Evolutionary conservation across 2,113 vertebrate genomes (phyloP).

Genomic region (Amblyopsis rosae): DNA sequence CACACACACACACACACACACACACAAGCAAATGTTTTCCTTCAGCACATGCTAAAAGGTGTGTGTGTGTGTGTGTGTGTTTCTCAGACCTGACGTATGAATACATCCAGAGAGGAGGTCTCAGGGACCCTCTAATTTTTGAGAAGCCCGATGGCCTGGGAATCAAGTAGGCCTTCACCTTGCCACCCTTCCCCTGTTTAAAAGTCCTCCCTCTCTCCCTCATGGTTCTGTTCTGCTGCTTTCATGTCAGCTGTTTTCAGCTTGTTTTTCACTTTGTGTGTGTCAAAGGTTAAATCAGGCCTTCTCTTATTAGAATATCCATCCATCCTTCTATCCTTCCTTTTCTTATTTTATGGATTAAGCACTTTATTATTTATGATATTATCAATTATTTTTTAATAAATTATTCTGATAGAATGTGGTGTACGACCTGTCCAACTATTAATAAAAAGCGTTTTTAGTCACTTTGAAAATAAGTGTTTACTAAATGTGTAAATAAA

Average conservation of each 20-base stretch:
- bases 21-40: background rate
- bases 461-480: too few relatives aligned
- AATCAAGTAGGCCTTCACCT: constrained; percentile 82
- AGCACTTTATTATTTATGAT: background rate
- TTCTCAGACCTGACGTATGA: constrained; percentile 89
- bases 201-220: background rate
- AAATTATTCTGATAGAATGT: too few relatives aligned
- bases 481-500: too few relatives aligned
- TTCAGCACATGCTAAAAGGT: background rate
- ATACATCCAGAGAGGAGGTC: constrained; percentile 89
- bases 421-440: background rate
- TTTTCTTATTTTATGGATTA: background rate
- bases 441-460: too few relatives aligned
- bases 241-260: too few relatives aligned
- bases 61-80: background rate
- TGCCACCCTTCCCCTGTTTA: background rate
- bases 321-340: too few relatives aligned
- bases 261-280: too few relatives aligned
- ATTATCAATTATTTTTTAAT: too few relatives aligned
- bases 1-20: background rate
- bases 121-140: constrained; percentile 92
- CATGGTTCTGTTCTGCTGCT: too few relatives aligned
- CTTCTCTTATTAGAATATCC: too few relatives aligned
- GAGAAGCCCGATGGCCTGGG: constrained; percentile 89
- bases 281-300: background rate